Percentiles rank a stretch among this genome's conserved stretches.
Evolutionary conservation across 2,888 invertebrate genomes (phyloP).

Genomic region (Thecophora atra): DNA sequence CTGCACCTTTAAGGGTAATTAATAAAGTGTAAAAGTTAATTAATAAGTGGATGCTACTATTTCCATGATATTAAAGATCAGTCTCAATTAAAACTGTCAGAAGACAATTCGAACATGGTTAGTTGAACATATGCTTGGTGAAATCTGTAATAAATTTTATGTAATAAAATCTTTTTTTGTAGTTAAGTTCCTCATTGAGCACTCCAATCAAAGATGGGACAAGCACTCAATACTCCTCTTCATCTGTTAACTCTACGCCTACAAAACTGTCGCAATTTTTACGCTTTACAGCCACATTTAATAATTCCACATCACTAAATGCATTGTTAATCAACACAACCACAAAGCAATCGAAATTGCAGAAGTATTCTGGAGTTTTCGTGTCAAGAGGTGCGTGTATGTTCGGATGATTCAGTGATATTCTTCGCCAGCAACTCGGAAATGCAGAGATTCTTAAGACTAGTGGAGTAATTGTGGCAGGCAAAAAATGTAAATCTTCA

Average conservation of each 20-base stretch:
- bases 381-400: constrained; percentile 85
- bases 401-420: constrained; percentile 83
- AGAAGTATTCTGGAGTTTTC: constrained; percentile 64
- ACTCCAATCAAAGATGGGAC: constrained; percentile 60
- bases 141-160: too few relatives aligned
- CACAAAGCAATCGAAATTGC: constrained; percentile 17
- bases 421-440: constrained; percentile 82
- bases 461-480: too few relatives aligned
- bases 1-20: constrained; percentile 65
- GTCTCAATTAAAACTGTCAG: too few relatives aligned
- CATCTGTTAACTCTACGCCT: too few relatives aligned
- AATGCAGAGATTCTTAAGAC: constrained; percentile 78
- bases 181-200: constrained; percentile 57
- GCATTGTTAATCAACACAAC: constrained; percentile 57
- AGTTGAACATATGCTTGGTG: too few relatives aligned
- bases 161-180: too few relatives aligned
- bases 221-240: constrained; percentile 58
- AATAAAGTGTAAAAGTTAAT: constrained; percentile 44
- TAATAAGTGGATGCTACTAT: constrained; percentile 30
- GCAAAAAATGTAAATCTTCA: constrained; percentile 70
- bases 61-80: too few relatives aligned
- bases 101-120: too few relatives aligned
- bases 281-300: too few relatives aligned
- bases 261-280: too few relatives aligned
- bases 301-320: constrained; percentile 16